These are phyloP conservation scores for Athetis lepigone DNA, from an alignment of 2,888 invertebrate genomes.

Conservation along the genomic window DNA sequence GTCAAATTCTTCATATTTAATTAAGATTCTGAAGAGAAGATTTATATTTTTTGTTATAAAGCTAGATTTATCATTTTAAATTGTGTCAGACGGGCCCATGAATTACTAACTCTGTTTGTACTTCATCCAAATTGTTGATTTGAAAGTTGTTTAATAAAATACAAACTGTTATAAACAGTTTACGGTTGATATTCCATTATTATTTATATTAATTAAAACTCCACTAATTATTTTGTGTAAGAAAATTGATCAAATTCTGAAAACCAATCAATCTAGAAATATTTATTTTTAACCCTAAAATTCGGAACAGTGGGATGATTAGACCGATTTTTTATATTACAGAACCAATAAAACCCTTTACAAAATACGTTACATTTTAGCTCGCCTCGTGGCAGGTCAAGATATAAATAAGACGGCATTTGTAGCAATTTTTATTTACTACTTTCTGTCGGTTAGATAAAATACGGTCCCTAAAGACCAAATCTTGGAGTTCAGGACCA, in stretches of 20 bases:
- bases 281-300: neutral
- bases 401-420: conserved; percentile 44
- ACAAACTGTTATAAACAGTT: conserved; percentile 34
- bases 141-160: conserved; percentile 34
- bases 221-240: neutral
- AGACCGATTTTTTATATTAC: conserved; percentile 1
- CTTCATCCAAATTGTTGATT: conserved; percentile 28
- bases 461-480: conserved; percentile 52
- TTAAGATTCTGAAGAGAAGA: conserved; percentile 53
- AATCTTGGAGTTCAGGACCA: conserved; percentile 28
- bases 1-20: conserved; percentile 56
- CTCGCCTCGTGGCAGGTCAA: conserved; percentile 14
- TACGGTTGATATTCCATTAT: conserved; percentile 5
- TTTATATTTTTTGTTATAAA: conserved; percentile 47
- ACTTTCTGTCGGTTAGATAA: conserved; percentile 33
- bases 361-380: neutral
- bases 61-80: conserved; percentile 53
- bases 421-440: conserved; percentile 50
- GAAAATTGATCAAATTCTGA: conserved; percentile 24
- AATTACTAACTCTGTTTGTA: conserved; percentile 34
- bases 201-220: conserved; percentile 16
- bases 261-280: conserved; percentile 5
- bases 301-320: neutral
- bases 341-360: neutral
- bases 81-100: conserved; percentile 24